Evolutionary conservation across 1,140 invertebrate genomes (phyloP).

Genomic region (Aradophagus sp.): DNA sequence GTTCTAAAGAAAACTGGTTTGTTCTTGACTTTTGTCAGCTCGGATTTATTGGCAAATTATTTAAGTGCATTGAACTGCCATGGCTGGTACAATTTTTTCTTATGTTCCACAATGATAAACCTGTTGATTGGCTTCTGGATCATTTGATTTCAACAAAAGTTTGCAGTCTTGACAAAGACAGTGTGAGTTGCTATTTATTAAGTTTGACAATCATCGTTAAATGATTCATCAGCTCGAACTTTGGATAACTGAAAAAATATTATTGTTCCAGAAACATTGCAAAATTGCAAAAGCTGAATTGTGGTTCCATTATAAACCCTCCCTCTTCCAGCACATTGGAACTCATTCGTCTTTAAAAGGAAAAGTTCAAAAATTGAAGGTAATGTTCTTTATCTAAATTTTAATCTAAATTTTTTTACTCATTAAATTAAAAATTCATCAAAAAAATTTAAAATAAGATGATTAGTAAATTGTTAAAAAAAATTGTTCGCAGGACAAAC

Average conservation of each 20-base stretch:
- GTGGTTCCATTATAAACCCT: constrained; percentile 92
- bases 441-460: too few relatives aligned
- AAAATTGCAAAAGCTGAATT: constrained; percentile 85
- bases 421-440: constrained; percentile 18
- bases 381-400: constrained; percentile 65
- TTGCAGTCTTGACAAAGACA: constrained; percentile 89
- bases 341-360: constrained; percentile 96
- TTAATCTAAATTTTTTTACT: constrained; percentile 11
- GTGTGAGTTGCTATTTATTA: too few relatives aligned
- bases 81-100: constrained; percentile 94
- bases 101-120: constrained; percentile 96
- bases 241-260: too few relatives aligned
- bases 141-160: constrained; percentile 93
- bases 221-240: too few relatives aligned
- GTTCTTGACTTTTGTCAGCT: constrained; percentile 95
- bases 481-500: constrained; percentile 86
- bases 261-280: constrained; percentile 86
- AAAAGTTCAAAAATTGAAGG: constrained; percentile 97
- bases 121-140: constrained; percentile 96
- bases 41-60: constrained; percentile 93
- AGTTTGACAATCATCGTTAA: too few relatives aligned
- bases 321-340: constrained; percentile 97
- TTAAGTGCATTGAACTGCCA: constrained; percentile 91
- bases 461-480: too few relatives aligned
- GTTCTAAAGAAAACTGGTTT: constrained; percentile 88